These are phyloP conservation scores for Damaliscus lunatus DNA, from an alignment of 2,113 vertebrate species.

Conservation along the genomic window DNA sequence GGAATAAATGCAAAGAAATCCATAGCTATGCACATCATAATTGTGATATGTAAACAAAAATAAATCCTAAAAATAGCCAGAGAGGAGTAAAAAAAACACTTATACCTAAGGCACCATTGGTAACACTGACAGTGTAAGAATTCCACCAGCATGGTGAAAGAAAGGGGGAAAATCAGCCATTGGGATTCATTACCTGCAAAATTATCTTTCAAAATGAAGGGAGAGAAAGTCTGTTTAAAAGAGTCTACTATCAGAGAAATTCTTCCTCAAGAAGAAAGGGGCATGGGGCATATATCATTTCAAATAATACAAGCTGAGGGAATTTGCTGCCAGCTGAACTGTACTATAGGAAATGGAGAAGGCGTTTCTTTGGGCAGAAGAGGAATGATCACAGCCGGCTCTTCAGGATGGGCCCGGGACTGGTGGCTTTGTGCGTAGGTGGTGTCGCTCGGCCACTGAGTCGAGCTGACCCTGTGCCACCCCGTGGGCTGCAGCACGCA, in stretches of 20 bases:
- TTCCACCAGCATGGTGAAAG: accelerated
- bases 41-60: accelerated
- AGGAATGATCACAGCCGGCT: accelerated
- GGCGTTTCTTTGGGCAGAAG: no score
- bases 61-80: neutral
- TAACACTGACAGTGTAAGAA: accelerated
- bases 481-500: neutral
- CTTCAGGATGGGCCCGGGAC: neutral
- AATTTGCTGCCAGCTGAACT: no score
- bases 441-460: accelerated
- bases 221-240: neutral
- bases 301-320: neutral
- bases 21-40: accelerated
- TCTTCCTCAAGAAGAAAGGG: neutral
- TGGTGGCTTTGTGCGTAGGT: accelerated
- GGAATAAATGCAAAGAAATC: neutral
- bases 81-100: neutral
- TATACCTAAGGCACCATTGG: accelerated
- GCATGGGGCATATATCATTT: no score
- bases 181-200: accelerated
- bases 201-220: neutral
- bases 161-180: accelerated
- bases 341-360: neutral
- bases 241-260: no score
- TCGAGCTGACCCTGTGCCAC: accelerated